Base-by-base conservation (phyloP, 2,888 invertebrate species). In the Nemapogon koenigi region DNA sequence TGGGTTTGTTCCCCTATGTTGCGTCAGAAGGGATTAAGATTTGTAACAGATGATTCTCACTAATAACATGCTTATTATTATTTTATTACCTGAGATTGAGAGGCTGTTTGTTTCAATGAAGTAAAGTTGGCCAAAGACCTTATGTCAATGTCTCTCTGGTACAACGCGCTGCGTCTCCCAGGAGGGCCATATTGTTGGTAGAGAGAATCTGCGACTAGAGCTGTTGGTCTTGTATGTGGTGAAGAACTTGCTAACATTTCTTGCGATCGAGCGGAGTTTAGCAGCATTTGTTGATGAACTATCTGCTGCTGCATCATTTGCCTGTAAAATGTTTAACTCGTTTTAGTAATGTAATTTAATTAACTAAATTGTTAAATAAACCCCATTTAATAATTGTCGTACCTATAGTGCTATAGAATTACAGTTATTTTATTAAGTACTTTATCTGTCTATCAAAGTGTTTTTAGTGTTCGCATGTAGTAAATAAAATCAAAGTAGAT, bases 231-330 rank as follows among this genome's bases (percentile, higher is more conserved):
- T 3, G 48, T 43, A 43, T 68, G 60, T 2, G 67, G 66, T 2
- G 68, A 61, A 4, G 75, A 62, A 2, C 53, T 50, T 3, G 79
- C 69, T 33, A 83, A 55, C 69, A 83, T 76, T 56, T 84, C 83
- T 45, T 84, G 84, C 3, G 84, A 82, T 46, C 83, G 66, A 3
- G 80, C 72, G 37, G 76, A 78, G 42, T 60, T 78, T 36, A 80
- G 51, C 45, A 80, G 55, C 58, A 81, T 65, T 43, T 81, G 81
- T 36, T 81, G 80, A 38, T 80, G 80, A 1, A 65, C 65, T 45
- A 72, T 62, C 41, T 81, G 81, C 40, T 82, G 81, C 45, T 79
- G 76, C 51, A 73, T 65, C 42, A 75, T 18, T 19, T 33, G 75
- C 39, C 76, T 76, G 61, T 2, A 49, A 49, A 41, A 11, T 25